Base-by-base conservation (phyloP, 92 coral and sea anemone genomes). In the Epizoanthus rinbou region DNA sequence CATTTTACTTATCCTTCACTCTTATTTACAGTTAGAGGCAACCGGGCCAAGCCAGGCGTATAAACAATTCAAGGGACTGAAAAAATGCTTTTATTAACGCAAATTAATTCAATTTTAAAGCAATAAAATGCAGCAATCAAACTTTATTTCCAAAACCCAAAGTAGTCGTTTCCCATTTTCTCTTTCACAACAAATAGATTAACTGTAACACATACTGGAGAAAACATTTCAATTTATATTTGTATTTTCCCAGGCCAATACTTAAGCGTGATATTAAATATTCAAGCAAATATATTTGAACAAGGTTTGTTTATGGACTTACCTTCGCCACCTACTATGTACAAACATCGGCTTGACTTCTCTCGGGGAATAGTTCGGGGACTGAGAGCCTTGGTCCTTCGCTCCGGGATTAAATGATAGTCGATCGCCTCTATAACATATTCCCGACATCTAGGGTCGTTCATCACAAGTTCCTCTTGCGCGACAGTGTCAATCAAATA, bases 251-350 rank as follows among this genome's bases (percentile, higher is more conserved):
- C 82, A 78, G 57, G 71, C 82, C 82, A 62, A 78, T 78, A 78
- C 11, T 39, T 23, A 19, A 6, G 11, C 43, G 39, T 39, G 50
- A 21, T 37, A 33, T 64, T 41, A 28, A 11, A 25, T 50, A 67
- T 35, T 24, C 23, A 14, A 25, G 66, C 41, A 53, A 85, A 25
- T 66, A n/a, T 64, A 85, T 19, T 45, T 54, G 16, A 39, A 47
- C 23, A 22, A 76, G 11, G 15, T 2, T 23, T 50, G 57, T 35
- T 23, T 41, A 33, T 28, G 6, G 9, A 6, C 86, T 84, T 73
- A 96, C 99, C 98, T 96, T 96, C 99, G 33, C 99, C 99, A 56
- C 99, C 99, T 22, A 96, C 89, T 17, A 96, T 80, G 62, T 93
- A 96, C 17, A 96, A 86, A 71, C 90, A 86, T 39, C 99, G 92